Percentiles rank a stretch among this genome's conserved stretches.
phyloP scores from a whole-genome alignment of 2,888 invertebrate genomes.

The Melieria picta region DNA sequence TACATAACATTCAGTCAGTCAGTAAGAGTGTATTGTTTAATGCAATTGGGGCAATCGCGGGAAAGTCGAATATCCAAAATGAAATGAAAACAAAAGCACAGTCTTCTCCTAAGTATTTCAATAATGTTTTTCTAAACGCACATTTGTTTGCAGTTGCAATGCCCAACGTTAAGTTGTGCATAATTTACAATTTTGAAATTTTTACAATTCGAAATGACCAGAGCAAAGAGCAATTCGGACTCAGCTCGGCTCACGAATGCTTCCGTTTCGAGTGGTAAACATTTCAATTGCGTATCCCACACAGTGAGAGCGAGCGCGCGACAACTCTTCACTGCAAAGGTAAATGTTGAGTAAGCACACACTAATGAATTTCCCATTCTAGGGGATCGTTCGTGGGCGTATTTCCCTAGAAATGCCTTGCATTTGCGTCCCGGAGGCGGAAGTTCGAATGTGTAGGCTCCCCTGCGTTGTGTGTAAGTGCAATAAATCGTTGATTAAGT shows the following conservation, averaged over 20 bases:
- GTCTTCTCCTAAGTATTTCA: conserved; percentile 33
- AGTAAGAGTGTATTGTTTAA: conserved; percentile 14
- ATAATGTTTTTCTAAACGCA: too few species aligned
- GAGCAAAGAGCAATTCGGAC: too few species aligned
- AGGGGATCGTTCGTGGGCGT: conserved; percentile 43
- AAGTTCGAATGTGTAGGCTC: conserved; percentile 7
- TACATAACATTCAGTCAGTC: conserved; percentile 13
- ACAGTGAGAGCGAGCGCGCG: background rate
- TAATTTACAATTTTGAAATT: too few species aligned
- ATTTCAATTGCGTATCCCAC: background rate
- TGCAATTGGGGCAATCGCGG: conserved; percentile 15
- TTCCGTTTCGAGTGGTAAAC: too few species aligned
- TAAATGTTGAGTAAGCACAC: conserved; percentile 38
- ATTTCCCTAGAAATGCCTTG: conserved; percentile 24
- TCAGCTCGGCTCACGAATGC: too few species aligned
- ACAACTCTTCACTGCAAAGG: conserved; percentile 27
- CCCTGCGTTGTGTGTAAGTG: background rate
- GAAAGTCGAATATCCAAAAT: conserved; percentile 13
- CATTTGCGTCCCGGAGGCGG: conserved; percentile 23
- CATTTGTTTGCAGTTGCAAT: too few species aligned
- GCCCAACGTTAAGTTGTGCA: too few species aligned
- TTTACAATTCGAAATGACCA: too few species aligned
- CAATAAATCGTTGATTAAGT: too few species aligned
- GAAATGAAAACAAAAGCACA: conserved; percentile 1
- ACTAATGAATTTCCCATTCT: conserved; percentile 47